Percentiles rank a stretch among this genome's conserved stretches.
These are phyloP conservation scores for Zootermopsis nevadensis DNA, from an alignment of 2,888 invertebrate species.

Conservation along the genomic window DNA sequence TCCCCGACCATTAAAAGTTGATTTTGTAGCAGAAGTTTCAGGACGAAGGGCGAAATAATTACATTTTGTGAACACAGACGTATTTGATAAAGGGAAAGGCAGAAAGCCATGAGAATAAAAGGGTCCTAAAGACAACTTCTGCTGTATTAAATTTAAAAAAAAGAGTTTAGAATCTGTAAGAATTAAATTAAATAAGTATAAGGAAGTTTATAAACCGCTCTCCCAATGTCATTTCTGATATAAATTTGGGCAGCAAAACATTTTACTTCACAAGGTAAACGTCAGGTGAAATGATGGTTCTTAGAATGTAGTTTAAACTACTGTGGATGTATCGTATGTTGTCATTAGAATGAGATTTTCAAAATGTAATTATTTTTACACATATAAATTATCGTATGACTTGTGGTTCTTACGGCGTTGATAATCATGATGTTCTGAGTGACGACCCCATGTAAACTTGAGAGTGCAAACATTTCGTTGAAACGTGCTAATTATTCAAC, in stretches of 20 bases:
- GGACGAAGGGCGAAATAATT: not conserved
- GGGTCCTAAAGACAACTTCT: slow-evolving; percentile 2
- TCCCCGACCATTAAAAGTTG: not conserved
- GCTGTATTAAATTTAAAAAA: not conserved
- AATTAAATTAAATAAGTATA: not conserved
- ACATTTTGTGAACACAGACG: not conserved
- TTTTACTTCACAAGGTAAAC: not conserved
- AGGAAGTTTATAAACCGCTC: not conserved
- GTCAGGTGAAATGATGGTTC: too few relatives aligned
- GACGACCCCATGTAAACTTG: too few relatives aligned
- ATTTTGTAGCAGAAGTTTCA: not conserved
- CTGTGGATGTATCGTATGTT: too few relatives aligned
- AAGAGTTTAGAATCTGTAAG: not conserved
- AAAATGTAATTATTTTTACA: too few relatives aligned
- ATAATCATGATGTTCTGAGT: too few relatives aligned
- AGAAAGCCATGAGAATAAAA: not conserved
- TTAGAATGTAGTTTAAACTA: too few relatives aligned
- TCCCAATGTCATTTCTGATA: not conserved
- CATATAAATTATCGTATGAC: too few relatives aligned
- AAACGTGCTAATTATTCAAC: too few relatives aligned
- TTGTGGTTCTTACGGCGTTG: too few relatives aligned
- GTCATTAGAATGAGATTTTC: too few relatives aligned
- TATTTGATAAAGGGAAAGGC: not conserved
- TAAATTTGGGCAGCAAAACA: not conserved
- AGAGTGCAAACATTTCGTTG: too few relatives aligned